Evolutionary conservation across 1,140 invertebrate genomes (phyloP), one percentile per base, ranked within the genome.

Genomic region (Leptonema lineaticorne): DNA sequence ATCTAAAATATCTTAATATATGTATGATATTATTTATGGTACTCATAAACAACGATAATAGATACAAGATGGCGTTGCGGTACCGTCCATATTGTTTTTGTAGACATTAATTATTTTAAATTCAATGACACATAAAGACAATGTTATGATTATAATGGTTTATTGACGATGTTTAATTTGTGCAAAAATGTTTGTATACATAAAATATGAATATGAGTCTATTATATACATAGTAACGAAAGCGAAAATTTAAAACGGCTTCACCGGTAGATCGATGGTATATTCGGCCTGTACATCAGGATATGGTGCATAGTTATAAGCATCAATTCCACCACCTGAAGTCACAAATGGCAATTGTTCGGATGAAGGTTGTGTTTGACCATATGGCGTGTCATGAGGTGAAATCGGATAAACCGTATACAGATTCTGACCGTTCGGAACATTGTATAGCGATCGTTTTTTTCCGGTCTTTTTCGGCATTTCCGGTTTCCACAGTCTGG

Each of bases 281-380:
- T 80, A 81, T 65, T 82, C 81, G 1, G 81, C 79, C 72, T 81
- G 79, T 0, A 82, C 78, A 57, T 83, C 81, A 0, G 76, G 76
- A 11, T 79, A 79, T 57, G 71, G 16, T 16, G 41, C 29, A 14
- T 53, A 41, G n/a, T 26, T 64, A 24, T 56, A 62, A 16, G n/a
- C 14, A 64, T 64, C 62, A 2, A 22, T n/a, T 14, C 29, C 29
- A 45, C 8, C 14, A 2, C 24, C 14, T 27, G 59, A 62, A n/a
- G n/a, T n/a, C 6, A 18, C 9, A 37, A 37, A 37, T 37, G 14
- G 30, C 6, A 37, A 37, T 8, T n/a, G 7, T 7, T n/a, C n/a
- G 11, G 57, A 59, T 29, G 62, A n/a, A 26, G 57, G 48, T 41
- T 63, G 59, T 45, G 28, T 18, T 9, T 58, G 65, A 67, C 76